These are phyloP conservation scores for Prunella fulvescens DNA, from an alignment of 2,113 vertebrate species.

Conservation along the genomic window DNA sequence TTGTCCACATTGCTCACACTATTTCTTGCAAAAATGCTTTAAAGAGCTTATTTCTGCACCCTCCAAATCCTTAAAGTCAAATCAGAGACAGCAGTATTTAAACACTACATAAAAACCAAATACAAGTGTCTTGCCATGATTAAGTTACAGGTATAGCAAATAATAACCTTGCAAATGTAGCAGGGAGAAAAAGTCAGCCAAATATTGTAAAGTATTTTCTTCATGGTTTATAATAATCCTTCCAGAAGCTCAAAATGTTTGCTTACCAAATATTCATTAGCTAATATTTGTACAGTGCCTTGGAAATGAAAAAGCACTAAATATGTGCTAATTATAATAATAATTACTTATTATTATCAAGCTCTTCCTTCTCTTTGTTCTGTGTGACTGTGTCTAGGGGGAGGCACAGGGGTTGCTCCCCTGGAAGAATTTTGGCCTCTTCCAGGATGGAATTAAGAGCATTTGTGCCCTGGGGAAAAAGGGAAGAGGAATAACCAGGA, in stretches of 20 bases:
- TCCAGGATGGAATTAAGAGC: background rate
- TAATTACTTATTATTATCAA: conserved; percentile 27
- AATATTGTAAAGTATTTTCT: background rate
- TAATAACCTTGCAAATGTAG: background rate
- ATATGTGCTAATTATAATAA: conserved; percentile 43
- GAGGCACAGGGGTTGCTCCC: background rate
- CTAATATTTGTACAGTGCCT: conserved; percentile 25
- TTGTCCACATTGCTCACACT: background rate
- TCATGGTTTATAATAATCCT: conserved; percentile 9
- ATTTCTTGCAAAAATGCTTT: background rate
- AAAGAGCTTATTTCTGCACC: background rate
- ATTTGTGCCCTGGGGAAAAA: background rate
- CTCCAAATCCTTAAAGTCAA: background rate
- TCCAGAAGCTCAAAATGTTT: conserved; percentile 43
- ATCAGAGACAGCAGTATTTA: background rate
- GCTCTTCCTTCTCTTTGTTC: conserved; percentile 3
- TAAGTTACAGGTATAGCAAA: conserved; percentile 19
- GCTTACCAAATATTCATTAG: conserved; percentile 53
- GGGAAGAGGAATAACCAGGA: background rate
- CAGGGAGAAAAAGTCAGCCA: background rate
- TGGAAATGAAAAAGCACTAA: conserved; percentile 40
- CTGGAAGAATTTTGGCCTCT: background rate
- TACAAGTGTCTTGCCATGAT: background rate
- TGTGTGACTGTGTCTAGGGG: background rate
- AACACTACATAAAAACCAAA: background rate